A percentile compares a stretch with the other conserved stretches of the same genome.
Evolutionary conservation across 2,113 vertebrate species (phyloP).

Genomic region (Perccottus glenii): DNA sequence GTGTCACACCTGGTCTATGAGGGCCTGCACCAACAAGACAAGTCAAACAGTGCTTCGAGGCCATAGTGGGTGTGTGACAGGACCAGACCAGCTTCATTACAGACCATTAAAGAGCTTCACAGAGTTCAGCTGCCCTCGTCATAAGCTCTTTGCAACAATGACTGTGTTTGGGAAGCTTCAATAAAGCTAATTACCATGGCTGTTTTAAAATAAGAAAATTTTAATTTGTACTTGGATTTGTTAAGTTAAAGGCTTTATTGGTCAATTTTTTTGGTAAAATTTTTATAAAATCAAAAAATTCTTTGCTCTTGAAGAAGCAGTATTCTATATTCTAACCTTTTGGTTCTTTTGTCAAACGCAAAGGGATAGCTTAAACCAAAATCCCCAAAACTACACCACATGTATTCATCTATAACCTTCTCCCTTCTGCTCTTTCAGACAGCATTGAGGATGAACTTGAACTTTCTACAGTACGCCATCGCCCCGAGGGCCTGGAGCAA

Average conservation of each 20-base stretch:
- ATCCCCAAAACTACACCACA: not conserved
- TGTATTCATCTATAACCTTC: constrained; percentile 34
- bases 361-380: not conserved
- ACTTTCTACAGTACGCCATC: constrained; percentile 93
- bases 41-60: constrained; percentile 32
- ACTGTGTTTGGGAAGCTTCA: constrained; percentile 23
- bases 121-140: constrained; percentile 37
- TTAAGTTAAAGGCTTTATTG: not conserved
- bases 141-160: constrained; percentile 14
- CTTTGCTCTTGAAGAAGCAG: not conserved
- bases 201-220: constrained; percentile 7
- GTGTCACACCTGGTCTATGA: constrained; percentile 51
- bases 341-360: not conserved
- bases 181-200: constrained; percentile 50
- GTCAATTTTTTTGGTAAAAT: not conserved
- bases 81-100: constrained; percentile 61
- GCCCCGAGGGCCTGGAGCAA: constrained; percentile 93
- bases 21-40: constrained; percentile 22
- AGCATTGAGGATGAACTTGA: constrained; percentile 98
- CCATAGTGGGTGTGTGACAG: constrained; percentile 34
- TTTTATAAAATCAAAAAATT: not conserved
- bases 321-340: not conserved
- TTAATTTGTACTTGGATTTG: not conserved
- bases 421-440: constrained; percentile 79
- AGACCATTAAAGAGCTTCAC: constrained; percentile 59